Percentiles rank a stretch among this genome's conserved stretches.
Evolutionary conservation across 2,888 invertebrate species (phyloP).

Genomic region (Ectropis crepuscularia): DNA sequence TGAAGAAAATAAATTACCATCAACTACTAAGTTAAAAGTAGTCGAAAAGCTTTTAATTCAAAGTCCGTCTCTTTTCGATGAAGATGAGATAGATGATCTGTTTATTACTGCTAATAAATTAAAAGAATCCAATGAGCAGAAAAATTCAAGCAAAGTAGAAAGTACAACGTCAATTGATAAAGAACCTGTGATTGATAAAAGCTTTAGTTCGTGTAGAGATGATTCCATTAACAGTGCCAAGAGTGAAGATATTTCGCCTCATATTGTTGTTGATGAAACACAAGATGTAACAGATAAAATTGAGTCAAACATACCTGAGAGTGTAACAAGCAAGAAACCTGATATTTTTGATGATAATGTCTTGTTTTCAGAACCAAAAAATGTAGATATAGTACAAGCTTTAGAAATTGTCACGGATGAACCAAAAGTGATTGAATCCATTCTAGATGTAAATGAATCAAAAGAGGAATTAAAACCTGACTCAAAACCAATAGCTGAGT

Average conservation of each 20-base stretch:
- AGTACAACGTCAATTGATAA: neutral
- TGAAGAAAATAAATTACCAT: slow-evolving; percentile 3
- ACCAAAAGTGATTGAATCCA: slow-evolving; percentile 23
- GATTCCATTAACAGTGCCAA: neutral
- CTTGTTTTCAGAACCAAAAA: slow-evolving; percentile 17
- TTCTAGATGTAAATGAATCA: slow-evolving; percentile 18
- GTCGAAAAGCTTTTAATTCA: slow-evolving; percentile 36
- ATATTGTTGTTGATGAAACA: neutral
- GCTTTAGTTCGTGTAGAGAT: too few species aligned
- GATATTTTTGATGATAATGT: slow-evolving; percentile 11
- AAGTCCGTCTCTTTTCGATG: slow-evolving; percentile 61
- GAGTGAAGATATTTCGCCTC: neutral
- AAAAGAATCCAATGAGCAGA: slow-evolving; percentile 17
- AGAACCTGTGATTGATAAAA: slow-evolving; percentile 4
- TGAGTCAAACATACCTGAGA: neutral
- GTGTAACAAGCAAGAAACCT: neutral
- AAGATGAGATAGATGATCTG: slow-evolving; percentile 58
- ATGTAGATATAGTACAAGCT: neutral
- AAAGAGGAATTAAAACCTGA: slow-evolving; percentile 9
- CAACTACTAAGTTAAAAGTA: slow-evolving; percentile 23
- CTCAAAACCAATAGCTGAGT: neutral
- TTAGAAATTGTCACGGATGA: slow-evolving; percentile 14
- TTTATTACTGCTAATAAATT: slow-evolving; percentile 43
- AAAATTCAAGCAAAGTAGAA: slow-evolving; percentile 7
- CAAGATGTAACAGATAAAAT: neutral